These are phyloP conservation scores for western clawed frog (Xenopus tropicalis) DNA, from an alignment of 2,113 vertebrate species.

Conservation along the genomic window DNA sequence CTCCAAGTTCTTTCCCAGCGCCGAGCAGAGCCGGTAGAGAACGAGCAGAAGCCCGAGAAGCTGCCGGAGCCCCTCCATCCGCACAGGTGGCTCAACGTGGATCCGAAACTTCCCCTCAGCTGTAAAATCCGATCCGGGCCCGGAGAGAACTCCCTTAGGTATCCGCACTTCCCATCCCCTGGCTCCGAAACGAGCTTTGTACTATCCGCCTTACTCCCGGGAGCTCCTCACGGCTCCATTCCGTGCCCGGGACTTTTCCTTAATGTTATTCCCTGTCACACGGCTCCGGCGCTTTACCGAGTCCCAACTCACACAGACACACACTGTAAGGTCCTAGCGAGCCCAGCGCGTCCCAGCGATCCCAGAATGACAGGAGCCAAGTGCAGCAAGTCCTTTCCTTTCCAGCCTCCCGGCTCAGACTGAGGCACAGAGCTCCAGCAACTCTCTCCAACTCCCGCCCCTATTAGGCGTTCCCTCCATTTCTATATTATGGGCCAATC, in stretches of 20 bases:
- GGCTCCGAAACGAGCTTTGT: not conserved
- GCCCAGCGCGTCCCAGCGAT: not conserved
- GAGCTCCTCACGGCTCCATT: slow-evolving; percentile 27
- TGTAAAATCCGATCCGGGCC: slow-evolving; percentile 17
- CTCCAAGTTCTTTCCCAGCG: slow-evolving; percentile 31
- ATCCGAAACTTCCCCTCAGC: slow-evolving; percentile 18
- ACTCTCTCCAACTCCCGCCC: slow-evolving; percentile 19
- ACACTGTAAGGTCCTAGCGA: not conserved
- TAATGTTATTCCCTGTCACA: not conserved
- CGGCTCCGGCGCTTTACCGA: not conserved
- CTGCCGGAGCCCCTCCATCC: slow-evolving; percentile 23
- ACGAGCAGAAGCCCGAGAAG: slow-evolving; percentile 39
- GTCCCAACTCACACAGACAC: not conserved
- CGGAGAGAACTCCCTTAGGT: slow-evolving; percentile 21
- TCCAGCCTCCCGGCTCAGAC: slow-evolving; percentile 20
- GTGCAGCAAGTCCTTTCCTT: not conserved
- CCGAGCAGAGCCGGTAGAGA: slow-evolving; percentile 22
- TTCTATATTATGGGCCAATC: not conserved
- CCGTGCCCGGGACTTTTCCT: not conserved
- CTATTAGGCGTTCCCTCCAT: slow-evolving; percentile 3
- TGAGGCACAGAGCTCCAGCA: slow-evolving; percentile 13
- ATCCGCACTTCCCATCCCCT: slow-evolving; percentile 34
- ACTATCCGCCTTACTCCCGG: slow-evolving; percentile 11
- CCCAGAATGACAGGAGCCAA: not conserved
- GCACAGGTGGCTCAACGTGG: not conserved